phyloP scores from a whole-genome alignment of 1,140 invertebrate genomes.

The Aphelenchoides besseyi region DNA sequence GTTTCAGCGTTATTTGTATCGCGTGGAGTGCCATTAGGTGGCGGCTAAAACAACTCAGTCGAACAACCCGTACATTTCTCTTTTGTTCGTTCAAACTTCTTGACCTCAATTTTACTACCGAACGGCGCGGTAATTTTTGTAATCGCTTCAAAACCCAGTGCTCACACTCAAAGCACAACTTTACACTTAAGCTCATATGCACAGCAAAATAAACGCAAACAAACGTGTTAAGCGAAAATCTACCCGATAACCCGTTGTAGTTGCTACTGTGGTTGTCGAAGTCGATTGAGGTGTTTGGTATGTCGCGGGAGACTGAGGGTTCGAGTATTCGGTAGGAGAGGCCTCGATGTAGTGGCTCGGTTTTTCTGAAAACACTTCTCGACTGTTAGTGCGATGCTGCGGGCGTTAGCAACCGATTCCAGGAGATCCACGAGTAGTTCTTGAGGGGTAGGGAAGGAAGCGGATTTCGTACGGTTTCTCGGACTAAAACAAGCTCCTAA shows the following conservation, averaged over 20 bases:
- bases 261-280: not conserved
- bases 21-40: not conserved
- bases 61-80: not conserved
- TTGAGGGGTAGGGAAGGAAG: conserved; percentile 5
- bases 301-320: not conserved
- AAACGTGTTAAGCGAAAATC: not conserved
- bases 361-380: not conserved
- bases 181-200: conserved; percentile 7
- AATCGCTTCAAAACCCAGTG: too few relatives aligned
- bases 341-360: conserved; percentile 3
- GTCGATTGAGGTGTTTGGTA: not conserved
- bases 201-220: not conserved
- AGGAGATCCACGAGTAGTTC: not conserved
- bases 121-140: too few relatives aligned
- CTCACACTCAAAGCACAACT: too few relatives aligned
- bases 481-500: conserved; percentile 1
- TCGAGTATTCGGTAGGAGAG: not conserved
- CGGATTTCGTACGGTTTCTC: conserved; percentile 14
- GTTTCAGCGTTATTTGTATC: not conserved
- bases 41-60: not conserved
- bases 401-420: not conserved
- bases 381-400: not conserved
- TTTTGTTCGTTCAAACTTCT: not conserved
- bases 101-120: not conserved
- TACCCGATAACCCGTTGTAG: not conserved